Evolutionary conservation across 2,888 invertebrate genomes (phyloP).

Genomic region (Axea sp.): DNA sequence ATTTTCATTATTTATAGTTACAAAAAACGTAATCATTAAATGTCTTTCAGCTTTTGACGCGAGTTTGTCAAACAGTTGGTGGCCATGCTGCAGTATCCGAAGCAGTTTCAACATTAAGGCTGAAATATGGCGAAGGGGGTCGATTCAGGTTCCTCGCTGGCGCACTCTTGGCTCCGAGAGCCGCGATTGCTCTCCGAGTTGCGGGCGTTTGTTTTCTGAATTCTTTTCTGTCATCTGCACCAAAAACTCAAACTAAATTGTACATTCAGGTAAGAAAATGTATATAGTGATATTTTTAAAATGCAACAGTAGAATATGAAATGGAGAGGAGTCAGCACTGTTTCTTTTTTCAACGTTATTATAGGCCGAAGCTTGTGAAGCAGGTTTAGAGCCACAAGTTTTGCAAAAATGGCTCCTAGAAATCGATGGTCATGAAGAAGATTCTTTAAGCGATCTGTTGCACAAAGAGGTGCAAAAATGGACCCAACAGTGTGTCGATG

Average conservation of each 20-base stretch:
- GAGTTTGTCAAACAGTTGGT: conserved; percentile 87
- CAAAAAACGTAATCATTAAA: too few species aligned
- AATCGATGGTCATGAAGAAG: conserved; percentile 72
- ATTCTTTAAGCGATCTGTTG: conserved; percentile 72
- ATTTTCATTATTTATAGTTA: too few species aligned
- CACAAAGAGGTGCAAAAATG: conserved; percentile 87
- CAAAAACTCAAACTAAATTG: conserved; percentile 86
- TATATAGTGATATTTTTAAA: too few species aligned
- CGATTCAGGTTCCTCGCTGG: conserved; percentile 94
- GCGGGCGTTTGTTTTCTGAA: conserved; percentile 92
- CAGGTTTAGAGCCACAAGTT: conserved; percentile 75
- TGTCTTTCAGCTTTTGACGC: conserved; percentile 86
- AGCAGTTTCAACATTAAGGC: conserved; percentile 91
- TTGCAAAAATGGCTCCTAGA: conserved; percentile 75
- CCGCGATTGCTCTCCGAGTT: conserved; percentile 83
- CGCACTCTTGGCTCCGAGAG: conserved; percentile 90
- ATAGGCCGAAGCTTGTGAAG: conserved; percentile 78
- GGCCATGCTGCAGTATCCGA: conserved; percentile 94
- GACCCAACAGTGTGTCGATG: conserved; percentile 88
- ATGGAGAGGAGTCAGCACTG: too few species aligned
- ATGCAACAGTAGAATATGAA: too few species aligned
- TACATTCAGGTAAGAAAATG: conserved; percentile 88
- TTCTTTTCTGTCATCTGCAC: conserved; percentile 88
- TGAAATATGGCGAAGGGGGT: conserved; percentile 95
- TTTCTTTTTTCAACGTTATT: too few species aligned